Conservation (phyloP, 2,888 invertebrate species). For the Metalampra italica region DNA sequence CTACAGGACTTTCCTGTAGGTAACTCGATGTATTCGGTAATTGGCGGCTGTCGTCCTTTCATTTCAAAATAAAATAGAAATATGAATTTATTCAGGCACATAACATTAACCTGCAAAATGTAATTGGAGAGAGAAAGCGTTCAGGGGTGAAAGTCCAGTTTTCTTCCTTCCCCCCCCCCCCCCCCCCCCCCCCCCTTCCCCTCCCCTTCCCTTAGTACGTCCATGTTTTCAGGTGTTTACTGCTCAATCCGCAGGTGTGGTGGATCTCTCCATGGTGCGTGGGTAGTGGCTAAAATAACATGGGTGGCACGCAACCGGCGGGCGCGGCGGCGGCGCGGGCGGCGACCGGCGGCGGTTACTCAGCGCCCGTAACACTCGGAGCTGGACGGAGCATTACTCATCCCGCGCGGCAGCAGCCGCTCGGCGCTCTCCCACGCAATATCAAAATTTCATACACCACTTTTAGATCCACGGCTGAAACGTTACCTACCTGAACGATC, state of each 20-base stretch:
- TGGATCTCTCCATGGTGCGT: constrained; percentile 56
- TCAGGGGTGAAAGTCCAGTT: too few relatives aligned
- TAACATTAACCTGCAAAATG: too few relatives aligned
- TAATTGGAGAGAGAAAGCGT: too few relatives aligned
- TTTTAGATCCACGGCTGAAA: constrained; percentile 48
- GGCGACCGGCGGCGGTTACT: constrained; percentile 40
- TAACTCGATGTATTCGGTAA: too few relatives aligned
- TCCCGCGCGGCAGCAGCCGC: constrained; percentile 55
- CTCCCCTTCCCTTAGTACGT: too few relatives aligned
- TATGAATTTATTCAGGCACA: too few relatives aligned
- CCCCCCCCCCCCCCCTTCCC: too few relatives aligned
- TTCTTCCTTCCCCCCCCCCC: too few relatives aligned
- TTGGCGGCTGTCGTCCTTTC: too few relatives aligned
- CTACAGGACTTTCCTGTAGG: too few relatives aligned
- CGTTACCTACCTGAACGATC: constrained; percentile 29
- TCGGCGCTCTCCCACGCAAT: constrained; percentile 63
- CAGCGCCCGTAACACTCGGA: constrained; percentile 51
- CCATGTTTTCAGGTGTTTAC: constrained; percentile 68
- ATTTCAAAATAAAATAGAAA: too few relatives aligned
- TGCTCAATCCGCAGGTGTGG: constrained; percentile 62
- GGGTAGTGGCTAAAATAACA: constrained; percentile 70
- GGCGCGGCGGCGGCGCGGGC: constrained; percentile 2
- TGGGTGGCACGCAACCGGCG: constrained; percentile 32
- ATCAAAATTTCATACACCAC: constrained; percentile 68
- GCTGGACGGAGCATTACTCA: constrained; percentile 55